These are phyloP conservation scores for Clivina fossor DNA, from an alignment of 2,888 invertebrate genomes.

Conservation along the genomic window DNA sequence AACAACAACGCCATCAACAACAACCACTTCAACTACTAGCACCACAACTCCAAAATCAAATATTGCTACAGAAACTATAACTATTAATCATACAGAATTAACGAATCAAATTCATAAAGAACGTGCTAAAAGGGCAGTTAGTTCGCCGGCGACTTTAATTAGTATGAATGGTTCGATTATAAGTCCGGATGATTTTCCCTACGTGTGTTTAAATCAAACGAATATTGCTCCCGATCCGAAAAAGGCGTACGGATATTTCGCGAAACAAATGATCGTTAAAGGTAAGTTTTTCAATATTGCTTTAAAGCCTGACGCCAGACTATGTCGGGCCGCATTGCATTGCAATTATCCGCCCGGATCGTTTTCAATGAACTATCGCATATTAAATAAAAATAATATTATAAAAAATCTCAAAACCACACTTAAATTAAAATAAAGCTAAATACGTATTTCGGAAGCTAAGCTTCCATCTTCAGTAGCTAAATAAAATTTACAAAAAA, in stretches of 20 bases:
- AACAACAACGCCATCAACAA: conserved; percentile 47
- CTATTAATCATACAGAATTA: conserved; percentile 37
- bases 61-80: conserved; percentile 40
- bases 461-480: too few species aligned
- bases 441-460: too few species aligned
- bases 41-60: conserved; percentile 42
- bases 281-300: too few species aligned
- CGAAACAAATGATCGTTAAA: conserved; percentile 64
- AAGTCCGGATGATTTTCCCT: conserved; percentile 52
- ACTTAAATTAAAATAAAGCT: too few species aligned
- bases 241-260: conserved; percentile 75
- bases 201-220: conserved; percentile 61
- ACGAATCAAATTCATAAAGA: conserved; percentile 30
- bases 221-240: conserved; percentile 65
- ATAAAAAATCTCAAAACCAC: too few species aligned
- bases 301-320: too few species aligned
- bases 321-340: too few species aligned
- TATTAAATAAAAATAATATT: too few species aligned
- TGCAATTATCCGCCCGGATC: too few species aligned
- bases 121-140: conserved; percentile 38
- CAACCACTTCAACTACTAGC: conserved; percentile 41
- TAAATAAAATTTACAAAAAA: too few species aligned
- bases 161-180: conserved; percentile 47
- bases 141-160: conserved; percentile 39
- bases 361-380: too few species aligned